Evolutionary conservation across 64 coral and sea anemone genomes (phyloP), one percentile per base, ranked within the genome.

Genomic region (Trachythela sp.): DNA sequence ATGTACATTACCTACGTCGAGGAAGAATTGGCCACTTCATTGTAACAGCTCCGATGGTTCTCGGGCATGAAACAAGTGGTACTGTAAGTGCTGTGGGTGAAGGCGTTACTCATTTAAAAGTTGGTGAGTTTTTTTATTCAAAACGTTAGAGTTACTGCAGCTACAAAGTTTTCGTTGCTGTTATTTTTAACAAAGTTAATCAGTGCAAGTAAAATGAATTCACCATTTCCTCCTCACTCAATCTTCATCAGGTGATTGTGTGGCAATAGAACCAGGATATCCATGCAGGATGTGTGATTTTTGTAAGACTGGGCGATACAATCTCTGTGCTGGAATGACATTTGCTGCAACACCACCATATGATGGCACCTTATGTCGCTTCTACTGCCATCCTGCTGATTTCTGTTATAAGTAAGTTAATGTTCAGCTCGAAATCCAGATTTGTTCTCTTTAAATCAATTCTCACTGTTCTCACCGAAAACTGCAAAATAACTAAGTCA

Each of bases 341-440:
- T 99, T 94, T 85, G 92, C 91, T 84, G 96, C 96, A 1, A 99
- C 96, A 11, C 96, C 96, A 84, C 96, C 93, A 8, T 29, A 42
- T 39, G 86, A 99, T 94, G 96, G 96, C 9, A 94, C 93, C 36
- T 87, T 99, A 14, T 99, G 93, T 58, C 84, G 91, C 86, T 90
- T 84, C 45, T 99, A 94, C 36, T 84, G 84, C 1, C 96, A 99
- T 89, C 85, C 93, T 22, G 96, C 96, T 14, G 96, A 99, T 68
- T 99, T 99, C 33, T 99, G 96, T 48, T 99, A 89, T 84, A 99
- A 99, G 96, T 99, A 86, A 94, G 93, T 89, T 7, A n/a, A n/a
- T 2, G 13, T 5, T 77, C 33, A 29, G 13, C 0, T 48, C 9
- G 2, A 70, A 29, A 39, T 18, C n/a, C 38, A 17, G 40, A 40